Conservation (phyloP, 2,888 invertebrate species). For the Carcina quercana region DNA sequence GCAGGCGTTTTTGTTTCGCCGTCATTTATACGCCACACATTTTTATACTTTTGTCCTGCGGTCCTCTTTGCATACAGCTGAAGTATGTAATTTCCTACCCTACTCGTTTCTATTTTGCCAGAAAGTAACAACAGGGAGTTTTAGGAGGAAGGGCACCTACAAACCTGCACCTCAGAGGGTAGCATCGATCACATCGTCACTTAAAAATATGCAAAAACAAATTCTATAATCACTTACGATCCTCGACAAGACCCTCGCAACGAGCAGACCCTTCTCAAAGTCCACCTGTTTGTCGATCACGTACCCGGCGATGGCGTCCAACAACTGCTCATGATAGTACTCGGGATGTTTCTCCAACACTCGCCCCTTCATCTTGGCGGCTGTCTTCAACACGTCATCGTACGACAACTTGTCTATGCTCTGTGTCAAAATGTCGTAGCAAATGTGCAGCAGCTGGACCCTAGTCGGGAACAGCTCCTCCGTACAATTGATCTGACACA, state of each 20-base stretch:
- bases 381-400: conserved; percentile 63
- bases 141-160: too few relatives aligned
- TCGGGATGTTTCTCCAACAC: conserved; percentile 57
- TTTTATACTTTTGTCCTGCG: too few relatives aligned
- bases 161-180: too few relatives aligned
- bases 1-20: too few relatives aligned
- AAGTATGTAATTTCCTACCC: too few relatives aligned
- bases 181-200: background rate
- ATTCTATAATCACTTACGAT: conserved; percentile 60
- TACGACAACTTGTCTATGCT: conserved; percentile 53
- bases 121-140: too few relatives aligned
- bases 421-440: conserved; percentile 61
- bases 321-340: conserved; percentile 77
- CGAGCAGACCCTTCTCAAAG: conserved; percentile 61
- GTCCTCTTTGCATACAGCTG: too few relatives aligned
- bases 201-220: background rate
- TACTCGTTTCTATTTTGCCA: too few relatives aligned
- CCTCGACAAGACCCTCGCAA: conserved; percentile 69
- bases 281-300: conserved; percentile 64
- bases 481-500: conserved; percentile 63
- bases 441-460: conserved; percentile 66
- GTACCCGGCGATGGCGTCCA: conserved; percentile 71
- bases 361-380: conserved; percentile 61
- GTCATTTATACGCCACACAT: too few relatives aligned
- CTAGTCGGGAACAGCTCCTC: conserved; percentile 49